Evolutionary conservation across 2,113 vertebrate genomes (phyloP).

Genomic region (Austrofundulus limnaeus): DNA sequence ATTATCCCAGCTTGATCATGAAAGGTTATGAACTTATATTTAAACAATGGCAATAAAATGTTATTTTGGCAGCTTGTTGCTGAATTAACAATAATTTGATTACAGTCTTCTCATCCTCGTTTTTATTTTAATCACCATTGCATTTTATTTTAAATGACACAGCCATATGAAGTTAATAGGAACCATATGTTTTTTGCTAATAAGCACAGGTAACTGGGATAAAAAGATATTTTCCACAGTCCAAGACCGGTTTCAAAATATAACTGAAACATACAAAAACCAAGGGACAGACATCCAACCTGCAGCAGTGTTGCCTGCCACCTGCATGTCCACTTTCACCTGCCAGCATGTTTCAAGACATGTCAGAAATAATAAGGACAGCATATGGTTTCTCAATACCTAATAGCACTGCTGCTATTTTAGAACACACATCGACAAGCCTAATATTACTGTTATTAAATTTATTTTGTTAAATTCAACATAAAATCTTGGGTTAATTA

Average conservation of each 20-base stretch:
- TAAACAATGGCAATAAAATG: not conserved
- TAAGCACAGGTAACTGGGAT: slow-evolving; percentile 24
- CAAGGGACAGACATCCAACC: slow-evolving; percentile 51
- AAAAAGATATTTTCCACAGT: slow-evolving; percentile 16
- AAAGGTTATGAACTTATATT: slow-evolving; percentile 8
- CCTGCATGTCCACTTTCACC: slow-evolving; percentile 57
- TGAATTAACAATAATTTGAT: slow-evolving; percentile 3
- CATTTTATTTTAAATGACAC: slow-evolving; percentile 19
- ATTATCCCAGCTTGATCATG: slow-evolving; percentile 12
- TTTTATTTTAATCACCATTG: slow-evolving; percentile 1
- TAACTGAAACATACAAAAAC: slow-evolving; percentile 53
- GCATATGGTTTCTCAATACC: slow-evolving; percentile 47
- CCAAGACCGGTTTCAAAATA: slow-evolving; percentile 33
- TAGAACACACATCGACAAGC: slow-evolving; percentile 5
- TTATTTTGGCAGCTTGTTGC: not conserved
- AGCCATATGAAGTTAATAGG: not conserved
- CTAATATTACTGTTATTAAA: not conserved
- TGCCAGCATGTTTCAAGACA: slow-evolving; percentile 60
- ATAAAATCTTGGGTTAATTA: not conserved
- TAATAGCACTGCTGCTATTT: slow-evolving; percentile 38
- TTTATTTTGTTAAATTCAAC: not conserved
- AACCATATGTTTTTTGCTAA: slow-evolving; percentile 1
- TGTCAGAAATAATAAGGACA: slow-evolving; percentile 64
- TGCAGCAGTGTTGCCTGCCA: slow-evolving; percentile 52
- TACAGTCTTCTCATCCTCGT: not conserved